Evolutionary conservation across 53 echinoderm and acorn worm species (phyloP).

Genomic region (Arbacia lixula): DNA sequence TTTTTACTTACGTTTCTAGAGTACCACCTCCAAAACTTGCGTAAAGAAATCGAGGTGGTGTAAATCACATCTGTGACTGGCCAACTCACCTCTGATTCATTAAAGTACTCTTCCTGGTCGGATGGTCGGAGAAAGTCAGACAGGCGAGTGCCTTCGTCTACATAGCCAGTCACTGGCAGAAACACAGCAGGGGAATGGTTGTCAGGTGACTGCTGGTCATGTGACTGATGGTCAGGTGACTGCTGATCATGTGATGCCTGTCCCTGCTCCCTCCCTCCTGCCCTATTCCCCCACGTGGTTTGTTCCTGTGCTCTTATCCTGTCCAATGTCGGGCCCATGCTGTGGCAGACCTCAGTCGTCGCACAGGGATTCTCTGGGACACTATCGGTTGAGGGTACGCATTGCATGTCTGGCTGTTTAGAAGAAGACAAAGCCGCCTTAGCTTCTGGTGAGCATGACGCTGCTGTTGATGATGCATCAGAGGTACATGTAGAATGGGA

Average conservation of each 20-base stretch:
- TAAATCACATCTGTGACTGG: too few species aligned
- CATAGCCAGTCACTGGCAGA: constrained; percentile 8
- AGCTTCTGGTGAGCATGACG: not conserved
- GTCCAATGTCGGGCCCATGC: too few species aligned
- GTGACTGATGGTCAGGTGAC: not conserved
- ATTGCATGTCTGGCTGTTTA: not conserved
- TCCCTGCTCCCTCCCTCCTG: too few species aligned
- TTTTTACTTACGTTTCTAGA: too few species aligned
- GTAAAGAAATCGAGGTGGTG: too few species aligned
- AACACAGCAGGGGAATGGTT: not conserved
- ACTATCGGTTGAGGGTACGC: too few species aligned
- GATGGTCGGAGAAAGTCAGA: not conserved
- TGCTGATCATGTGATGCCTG: not conserved
- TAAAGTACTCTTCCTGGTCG: constrained; percentile 5
- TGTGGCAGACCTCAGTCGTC: too few species aligned
- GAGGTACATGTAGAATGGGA: too few species aligned
- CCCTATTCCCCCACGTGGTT: too few species aligned
- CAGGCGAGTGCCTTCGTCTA: constrained; percentile 28
- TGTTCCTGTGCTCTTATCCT: too few species aligned
- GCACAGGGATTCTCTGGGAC: too few species aligned
- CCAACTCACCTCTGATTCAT: constrained; percentile 12
- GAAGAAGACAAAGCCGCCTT: not conserved
- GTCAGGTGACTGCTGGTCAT: not conserved
- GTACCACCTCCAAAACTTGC: too few species aligned
- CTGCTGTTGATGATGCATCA: not conserved